Percentiles rank a stretch among this genome's conserved stretches.
Conservation (phyloP, 2,888 invertebrate genomes). For the Xanthorhoe spadicearia region DNA sequence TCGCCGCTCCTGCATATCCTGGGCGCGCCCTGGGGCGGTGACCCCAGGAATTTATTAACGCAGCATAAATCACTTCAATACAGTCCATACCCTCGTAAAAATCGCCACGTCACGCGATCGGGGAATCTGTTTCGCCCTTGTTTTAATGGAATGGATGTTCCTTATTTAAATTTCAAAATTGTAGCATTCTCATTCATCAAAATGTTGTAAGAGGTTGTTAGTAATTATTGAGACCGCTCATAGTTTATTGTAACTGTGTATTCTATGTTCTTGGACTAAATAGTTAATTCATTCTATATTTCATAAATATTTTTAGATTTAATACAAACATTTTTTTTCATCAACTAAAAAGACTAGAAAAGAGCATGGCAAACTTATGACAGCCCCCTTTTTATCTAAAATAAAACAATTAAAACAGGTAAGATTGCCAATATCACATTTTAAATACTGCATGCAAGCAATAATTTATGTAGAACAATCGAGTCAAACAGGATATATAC, state of each 20-base stretch:
- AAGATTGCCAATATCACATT: neutral
- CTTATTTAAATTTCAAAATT: constrained; percentile 15
- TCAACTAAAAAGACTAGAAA: too few relatives aligned
- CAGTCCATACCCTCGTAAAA: constrained; percentile 56
- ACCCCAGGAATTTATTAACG: constrained; percentile 76
- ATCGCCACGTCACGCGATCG: constrained; percentile 60
- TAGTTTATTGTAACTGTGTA: too few relatives aligned
- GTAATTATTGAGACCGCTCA: too few relatives aligned
- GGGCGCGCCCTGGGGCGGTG: constrained; percentile 59
- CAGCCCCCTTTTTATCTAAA: neutral
- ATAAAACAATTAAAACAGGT: neutral
- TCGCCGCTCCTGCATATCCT: constrained; percentile 56
- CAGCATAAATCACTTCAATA: constrained; percentile 61
- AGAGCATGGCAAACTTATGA: too few relatives aligned
- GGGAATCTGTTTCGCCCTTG: constrained; percentile 58
- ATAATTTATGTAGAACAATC: neutral
- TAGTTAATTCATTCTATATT: too few relatives aligned
- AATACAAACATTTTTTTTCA: too few relatives aligned
- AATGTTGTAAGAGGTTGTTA: too few relatives aligned
- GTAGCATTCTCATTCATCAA: too few relatives aligned
- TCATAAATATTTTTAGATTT: too few relatives aligned
- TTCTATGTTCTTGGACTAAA: too few relatives aligned
- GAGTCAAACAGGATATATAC: neutral
- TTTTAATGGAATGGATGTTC: constrained; percentile 48
- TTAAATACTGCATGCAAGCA: neutral